Base-by-base conservation (phyloP, 2,113 vertebrate species). In the Austrofundulus limnaeus region DNA sequence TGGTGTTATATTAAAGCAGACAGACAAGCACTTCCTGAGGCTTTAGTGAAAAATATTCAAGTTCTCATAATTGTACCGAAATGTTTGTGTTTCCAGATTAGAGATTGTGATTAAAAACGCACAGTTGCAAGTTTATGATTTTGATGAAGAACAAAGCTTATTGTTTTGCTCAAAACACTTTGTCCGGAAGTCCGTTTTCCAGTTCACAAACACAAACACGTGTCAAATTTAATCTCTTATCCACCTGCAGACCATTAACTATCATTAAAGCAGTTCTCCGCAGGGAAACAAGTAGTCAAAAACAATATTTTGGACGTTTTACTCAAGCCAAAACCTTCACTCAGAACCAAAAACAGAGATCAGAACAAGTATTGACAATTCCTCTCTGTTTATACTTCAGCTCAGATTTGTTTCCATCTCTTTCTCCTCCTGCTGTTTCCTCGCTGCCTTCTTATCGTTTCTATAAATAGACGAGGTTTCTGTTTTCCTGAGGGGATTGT, bases 391-490 rank as follows among this genome's bases (percentile, higher is more conserved):
- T 62, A 28, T 15, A 25, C 41, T 17, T 34, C 8, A 17, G n/a
- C 14, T 14, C 13, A 20, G 49, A 53, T 53, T 53, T 42, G 53
- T 53, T 19, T 62, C n/a, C 11, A 38, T 10, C 9, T 59, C 28
- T 2, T 24, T 42, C 11, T 51, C 66, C 60, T 55, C 60, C 60
- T 59, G 41, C 20, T n/a, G 39, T 45, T 54, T 52, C 66, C 56
- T 66, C n/a, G 16, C 11, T 53, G 24, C 17, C 38, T 53, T 43
- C n/a, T 75, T 66, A 73, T 58, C 24, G 72, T 71, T 64, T 74
- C 82, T 90, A 90, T 85, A 90, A 85, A 88, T 83, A 88, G 84
- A 47, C 56, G 80, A 71, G 75, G 54, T 62, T 72, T 90, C 79
- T 77, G 65, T 66, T 65, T 28, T 55, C 60, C 42, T 16, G 21